These are phyloP conservation scores for Spongilla lacustris DNA, from an alignment of 37 sponge, comb jelly and placozoan species.

Conservation along the genomic window DNA sequence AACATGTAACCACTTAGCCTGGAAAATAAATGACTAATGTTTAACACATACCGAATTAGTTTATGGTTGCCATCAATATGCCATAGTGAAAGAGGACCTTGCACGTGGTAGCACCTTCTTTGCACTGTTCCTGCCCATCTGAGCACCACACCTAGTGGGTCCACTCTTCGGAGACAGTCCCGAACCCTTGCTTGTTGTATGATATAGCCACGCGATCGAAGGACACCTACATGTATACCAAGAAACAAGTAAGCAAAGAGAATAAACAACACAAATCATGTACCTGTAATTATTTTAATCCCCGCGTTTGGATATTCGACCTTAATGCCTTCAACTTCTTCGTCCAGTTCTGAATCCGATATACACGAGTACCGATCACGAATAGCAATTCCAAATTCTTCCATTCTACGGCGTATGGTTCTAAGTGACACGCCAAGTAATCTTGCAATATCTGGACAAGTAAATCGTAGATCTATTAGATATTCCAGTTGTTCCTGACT, in stretches of 20 bases:
- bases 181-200: neutral
- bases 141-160: constrained; percentile 14
- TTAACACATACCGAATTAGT: constrained; percentile 5
- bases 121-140: constrained; percentile 14
- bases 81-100: constrained; percentile 28
- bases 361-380: constrained; percentile 11
- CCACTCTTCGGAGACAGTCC: constrained; percentile 31
- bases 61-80: constrained; percentile 53
- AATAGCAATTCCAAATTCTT: neutral
- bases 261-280: no score
- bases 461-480: constrained; percentile 6
- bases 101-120: constrained; percentile 14
- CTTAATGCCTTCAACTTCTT: constrained; percentile 2
- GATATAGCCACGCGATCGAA: no score
- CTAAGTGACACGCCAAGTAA: constrained; percentile 31
- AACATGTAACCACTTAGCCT: no score
- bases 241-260: no score
- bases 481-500: neutral
- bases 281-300: no score
- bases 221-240: no score
- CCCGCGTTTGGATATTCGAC: constrained; percentile 15
- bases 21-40: no score
- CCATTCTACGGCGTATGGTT: constrained; percentile 27
- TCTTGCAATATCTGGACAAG: constrained; percentile 19
- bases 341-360: constrained; percentile 27